phyloP scores from a whole-genome alignment of 2,113 vertebrate genomes.

The Melanerpes formicivorus region DNA sequence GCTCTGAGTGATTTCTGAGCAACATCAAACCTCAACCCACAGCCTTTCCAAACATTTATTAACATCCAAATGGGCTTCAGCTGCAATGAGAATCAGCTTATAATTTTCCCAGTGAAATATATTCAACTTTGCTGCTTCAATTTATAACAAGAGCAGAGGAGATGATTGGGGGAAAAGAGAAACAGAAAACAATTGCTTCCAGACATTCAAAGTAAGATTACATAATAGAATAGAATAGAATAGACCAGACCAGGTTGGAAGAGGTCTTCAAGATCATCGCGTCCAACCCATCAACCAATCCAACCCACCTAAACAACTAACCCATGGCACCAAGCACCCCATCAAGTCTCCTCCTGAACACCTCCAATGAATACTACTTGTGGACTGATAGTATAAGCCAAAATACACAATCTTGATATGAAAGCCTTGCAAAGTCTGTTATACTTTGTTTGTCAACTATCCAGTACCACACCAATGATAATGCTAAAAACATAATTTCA shows the following conservation, averaged over 20 bases:
- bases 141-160: not conserved
- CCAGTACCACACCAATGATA: not conserved
- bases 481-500: constrained; percentile 38
- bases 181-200: constrained; percentile 46
- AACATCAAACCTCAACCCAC: not conserved
- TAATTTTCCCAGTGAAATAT: constrained; percentile 4
- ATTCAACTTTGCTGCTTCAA: not conserved
- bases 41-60: constrained; percentile 28
- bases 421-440: constrained; percentile 26
- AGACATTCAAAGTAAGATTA: constrained; percentile 42
- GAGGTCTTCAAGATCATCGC: too few species aligned
- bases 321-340: too few species aligned
- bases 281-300: too few species aligned
- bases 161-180: not conserved
- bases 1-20: constrained; percentile 8
- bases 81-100: not conserved
- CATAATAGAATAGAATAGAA: not conserved
- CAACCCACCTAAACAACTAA: too few species aligned
- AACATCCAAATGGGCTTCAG: constrained; percentile 37
- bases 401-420: constrained; percentile 13
- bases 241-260: too few species aligned
- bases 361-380: not conserved
- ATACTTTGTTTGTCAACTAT: constrained; percentile 34
- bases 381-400: not conserved
- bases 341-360: too few species aligned